A percentile compares a stretch with the other conserved stretches of the same genome.
phyloP scores from a whole-genome alignment of 2,113 vertebrate species.

The Cavia aperea region DNA sequence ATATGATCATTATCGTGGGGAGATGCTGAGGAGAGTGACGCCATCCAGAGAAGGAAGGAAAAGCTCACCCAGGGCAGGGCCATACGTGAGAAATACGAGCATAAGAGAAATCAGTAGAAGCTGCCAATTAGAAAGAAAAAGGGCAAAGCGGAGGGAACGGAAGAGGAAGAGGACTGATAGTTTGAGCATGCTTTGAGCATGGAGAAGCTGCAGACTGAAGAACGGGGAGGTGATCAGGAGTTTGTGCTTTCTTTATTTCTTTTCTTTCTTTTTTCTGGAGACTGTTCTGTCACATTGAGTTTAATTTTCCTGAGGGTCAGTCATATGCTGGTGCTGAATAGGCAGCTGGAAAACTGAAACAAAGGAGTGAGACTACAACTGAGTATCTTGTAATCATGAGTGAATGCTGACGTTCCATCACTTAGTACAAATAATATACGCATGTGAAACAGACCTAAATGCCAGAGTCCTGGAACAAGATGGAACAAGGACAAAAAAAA shows the following conservation, averaged over 20 bases:
- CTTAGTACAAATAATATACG: conserved; percentile 14
- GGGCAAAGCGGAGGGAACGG: background rate
- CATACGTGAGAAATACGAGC: background rate
- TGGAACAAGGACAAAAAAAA: background rate
- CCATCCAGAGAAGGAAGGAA: background rate
- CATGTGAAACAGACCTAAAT: background rate
- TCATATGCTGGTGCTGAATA: background rate
- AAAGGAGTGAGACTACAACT: background rate
- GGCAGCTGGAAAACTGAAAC: background rate
- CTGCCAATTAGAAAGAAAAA: background rate
- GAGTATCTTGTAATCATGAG: background rate
- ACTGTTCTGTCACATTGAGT: background rate
- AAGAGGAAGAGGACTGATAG: background rate
- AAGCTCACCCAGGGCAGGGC: background rate
- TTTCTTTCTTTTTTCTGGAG: background rate
- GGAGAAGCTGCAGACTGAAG: background rate
- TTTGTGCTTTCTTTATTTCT: background rate
- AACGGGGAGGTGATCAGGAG: background rate
- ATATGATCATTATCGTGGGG: background rate
- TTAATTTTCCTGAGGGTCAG: background rate
- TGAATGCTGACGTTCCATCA: background rate
- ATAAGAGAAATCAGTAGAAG: background rate
- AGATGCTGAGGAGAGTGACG: background rate
- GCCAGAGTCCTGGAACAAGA: background rate
- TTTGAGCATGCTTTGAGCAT: background rate